phyloP scores from a whole-genome alignment of 2,113 vertebrate genomes.

The Turdus rufiventris region DNA sequence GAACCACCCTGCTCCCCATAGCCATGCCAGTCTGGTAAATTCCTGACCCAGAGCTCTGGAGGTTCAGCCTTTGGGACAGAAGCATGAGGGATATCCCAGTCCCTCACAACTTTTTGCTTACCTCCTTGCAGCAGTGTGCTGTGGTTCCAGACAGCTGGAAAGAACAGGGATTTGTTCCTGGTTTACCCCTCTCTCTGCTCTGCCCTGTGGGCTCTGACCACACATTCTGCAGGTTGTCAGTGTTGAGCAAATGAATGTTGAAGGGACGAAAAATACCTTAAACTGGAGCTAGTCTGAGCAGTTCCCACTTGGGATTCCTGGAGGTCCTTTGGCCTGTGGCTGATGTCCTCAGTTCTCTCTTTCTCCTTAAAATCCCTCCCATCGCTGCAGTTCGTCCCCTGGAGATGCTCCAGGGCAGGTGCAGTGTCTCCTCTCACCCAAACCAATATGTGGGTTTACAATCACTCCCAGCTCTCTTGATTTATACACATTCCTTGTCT shows the following conservation, averaged over 20 bases:
- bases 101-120: rapidly evolving
- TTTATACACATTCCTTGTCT: background rate
- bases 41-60: background rate
- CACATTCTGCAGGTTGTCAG: background rate
- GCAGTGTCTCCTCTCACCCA: background rate
- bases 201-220: background rate
- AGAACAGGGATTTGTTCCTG: background rate
- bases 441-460: rapidly evolving
- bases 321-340: background rate
- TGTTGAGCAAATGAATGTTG: rapidly evolving
- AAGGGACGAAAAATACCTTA: background rate
- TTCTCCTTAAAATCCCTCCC: background rate
- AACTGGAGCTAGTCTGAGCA: background rate
- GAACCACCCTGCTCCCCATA: rapidly evolving
- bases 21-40: background rate
- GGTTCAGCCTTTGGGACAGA: too few relatives aligned
- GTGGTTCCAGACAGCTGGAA: background rate
- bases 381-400: background rate
- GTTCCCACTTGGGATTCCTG: rapidly evolving
- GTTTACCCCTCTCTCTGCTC: background rate
- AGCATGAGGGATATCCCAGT: rapidly evolving
- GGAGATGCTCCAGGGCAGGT: background rate
- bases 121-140: background rate
- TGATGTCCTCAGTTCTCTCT: rapidly evolving
- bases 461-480: background rate